Percentiles rank a stretch among this genome's conserved stretches.
phyloP scores from a whole-genome alignment of 1,140 invertebrate species.

The Meloidogyne chitwoodi region DNA sequence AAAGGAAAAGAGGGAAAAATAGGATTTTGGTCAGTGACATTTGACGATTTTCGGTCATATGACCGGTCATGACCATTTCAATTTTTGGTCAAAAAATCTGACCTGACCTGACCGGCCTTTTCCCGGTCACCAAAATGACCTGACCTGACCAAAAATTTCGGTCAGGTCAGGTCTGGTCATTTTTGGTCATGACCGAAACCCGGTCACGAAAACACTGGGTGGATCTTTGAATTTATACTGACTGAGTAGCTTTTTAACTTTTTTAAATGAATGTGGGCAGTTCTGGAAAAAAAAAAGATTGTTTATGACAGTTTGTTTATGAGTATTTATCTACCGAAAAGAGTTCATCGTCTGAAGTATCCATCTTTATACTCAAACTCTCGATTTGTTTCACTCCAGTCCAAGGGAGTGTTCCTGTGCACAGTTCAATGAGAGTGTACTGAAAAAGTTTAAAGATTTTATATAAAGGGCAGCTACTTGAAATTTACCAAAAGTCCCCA shows the following conservation, averaged over 20 bases:
- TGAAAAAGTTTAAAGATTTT: background rate
- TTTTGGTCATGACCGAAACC: no score
- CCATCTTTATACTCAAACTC: background rate
- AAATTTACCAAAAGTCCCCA: background rate
- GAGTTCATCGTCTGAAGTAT: background rate
- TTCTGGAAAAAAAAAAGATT: background rate
- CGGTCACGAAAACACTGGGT: no score
- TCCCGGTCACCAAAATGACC: no score
- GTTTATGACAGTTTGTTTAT: background rate
- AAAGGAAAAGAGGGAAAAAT: no score
- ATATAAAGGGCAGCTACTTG: no score
- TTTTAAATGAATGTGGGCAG: background rate
- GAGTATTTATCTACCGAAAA: background rate
- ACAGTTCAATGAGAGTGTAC: background rate
- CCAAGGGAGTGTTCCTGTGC: background rate
- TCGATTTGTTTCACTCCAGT: background rate
- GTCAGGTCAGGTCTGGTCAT: no score
- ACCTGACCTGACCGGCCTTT: no score
- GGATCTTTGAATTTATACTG: background rate
- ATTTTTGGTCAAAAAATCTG: no score
- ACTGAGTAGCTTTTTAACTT: background rate
- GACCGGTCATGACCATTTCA: no score
- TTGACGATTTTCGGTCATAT: no score
- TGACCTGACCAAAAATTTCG: no score
- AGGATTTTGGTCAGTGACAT: no score